Evolutionary conservation across 2,113 vertebrate species (phyloP).

Genomic region (Oreochromis tanganicae): DNA sequence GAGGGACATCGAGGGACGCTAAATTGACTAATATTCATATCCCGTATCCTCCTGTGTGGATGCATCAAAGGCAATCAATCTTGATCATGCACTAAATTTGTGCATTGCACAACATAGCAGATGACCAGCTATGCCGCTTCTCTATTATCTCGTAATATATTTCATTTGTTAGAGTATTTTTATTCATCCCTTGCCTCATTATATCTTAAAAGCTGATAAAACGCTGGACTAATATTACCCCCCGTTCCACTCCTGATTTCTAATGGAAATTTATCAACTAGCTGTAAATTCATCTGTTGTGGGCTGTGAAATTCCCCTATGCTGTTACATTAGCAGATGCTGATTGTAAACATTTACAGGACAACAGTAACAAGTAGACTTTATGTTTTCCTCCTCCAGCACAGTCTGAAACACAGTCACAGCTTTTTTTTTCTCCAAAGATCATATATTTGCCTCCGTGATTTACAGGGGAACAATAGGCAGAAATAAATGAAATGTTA

Average conservation of each 20-base stretch:
- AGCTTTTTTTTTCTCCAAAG: background rate
- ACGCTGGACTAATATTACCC: background rate
- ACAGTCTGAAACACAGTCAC: background rate
- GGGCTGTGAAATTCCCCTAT: background rate
- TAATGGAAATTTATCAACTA: background rate
- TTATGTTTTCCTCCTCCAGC: background rate
- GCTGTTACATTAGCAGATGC: background rate
- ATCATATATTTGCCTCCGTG: background rate
- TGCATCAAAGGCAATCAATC: conserved; percentile 9
- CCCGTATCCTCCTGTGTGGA: background rate
- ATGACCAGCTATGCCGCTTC: background rate
- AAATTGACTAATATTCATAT: conserved; percentile 40
- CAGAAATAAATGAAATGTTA: background rate
- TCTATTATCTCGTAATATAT: conserved; percentile 26
- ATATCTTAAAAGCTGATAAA: conserved; percentile 25
- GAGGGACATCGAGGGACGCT: conserved; percentile 26
- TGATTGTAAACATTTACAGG: background rate
- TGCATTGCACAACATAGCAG: background rate
- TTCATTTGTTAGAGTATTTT: conserved; percentile 10
- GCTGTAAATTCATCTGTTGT: background rate
- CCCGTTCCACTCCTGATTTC: background rate
- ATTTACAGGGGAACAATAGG: background rate
- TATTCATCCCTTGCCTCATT: conserved; percentile 23
- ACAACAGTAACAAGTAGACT: background rate
- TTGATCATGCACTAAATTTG: conserved; percentile 21